Base-by-base conservation (phyloP, 2,113 vertebrate species). In the Chionis minor region DNA sequence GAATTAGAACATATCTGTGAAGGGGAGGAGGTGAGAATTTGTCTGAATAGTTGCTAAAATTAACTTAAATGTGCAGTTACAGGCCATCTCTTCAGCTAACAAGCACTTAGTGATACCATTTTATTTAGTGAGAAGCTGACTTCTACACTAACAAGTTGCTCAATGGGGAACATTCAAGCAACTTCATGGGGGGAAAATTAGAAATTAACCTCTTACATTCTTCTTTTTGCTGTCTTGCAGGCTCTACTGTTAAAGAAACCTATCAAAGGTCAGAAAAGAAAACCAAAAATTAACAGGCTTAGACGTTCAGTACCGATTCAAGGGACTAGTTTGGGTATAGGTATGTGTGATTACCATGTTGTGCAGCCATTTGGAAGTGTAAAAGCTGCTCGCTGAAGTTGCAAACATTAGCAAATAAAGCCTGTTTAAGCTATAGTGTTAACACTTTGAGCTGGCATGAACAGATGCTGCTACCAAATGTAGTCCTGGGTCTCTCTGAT, bases 21-120 rank as follows among this genome's bases (percentile, higher is more conserved):
- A 87, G 32, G 86, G 78, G 47, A 90, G 88, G 71, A 93, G 79
- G 88, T 95, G 90, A 92, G 80, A 96, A 96, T 92, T 88, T 96
- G 47, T 84, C 75, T 95, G 88, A 90, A 88, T 92, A 69, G 84
- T 80, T 97, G 65, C 88, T 95, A 96, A 96, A 96, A 95, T 95
- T 92, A 94, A 89, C 94, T 87, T 61, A 87, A 95, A 92, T 92
- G 78, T 92, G 77, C 51, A 82, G 86, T 91, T 95, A 90, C 58
- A 94, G 86, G 91, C 84, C 78, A 85, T 82, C 86, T 94, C 94
- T 91, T 94, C 78, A 87, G 73, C 61, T 91, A 95, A 96, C 83
- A 95, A 91, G 78, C 71, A 42, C 52, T 94, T 86, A 88, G 52
- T 56, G 83, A 87, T 84, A 75, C n/a, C 17, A 69, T 92, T 94